phyloP scores from a whole-genome alignment of 2,113 vertebrate species.

The Apistogramma diplotaenia region DNA sequence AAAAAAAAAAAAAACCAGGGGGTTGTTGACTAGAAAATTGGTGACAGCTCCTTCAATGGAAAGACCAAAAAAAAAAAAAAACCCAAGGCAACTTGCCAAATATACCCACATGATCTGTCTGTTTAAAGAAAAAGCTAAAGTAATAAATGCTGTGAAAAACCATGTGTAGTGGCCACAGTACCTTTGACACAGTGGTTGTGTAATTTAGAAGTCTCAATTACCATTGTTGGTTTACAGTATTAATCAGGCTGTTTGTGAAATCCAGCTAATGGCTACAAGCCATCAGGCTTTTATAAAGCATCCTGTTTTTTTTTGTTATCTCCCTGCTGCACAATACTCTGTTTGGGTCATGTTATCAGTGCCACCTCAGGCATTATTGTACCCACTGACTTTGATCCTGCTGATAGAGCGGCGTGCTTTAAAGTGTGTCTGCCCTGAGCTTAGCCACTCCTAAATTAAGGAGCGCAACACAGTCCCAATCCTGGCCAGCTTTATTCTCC shows the following conservation, averaged over 20 bases:
- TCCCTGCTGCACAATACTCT: slow-evolving; percentile 8
- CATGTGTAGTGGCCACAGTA: background rate
- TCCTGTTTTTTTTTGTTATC: slow-evolving; percentile 26
- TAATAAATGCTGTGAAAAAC: background rate
- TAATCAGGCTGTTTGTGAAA: background rate
- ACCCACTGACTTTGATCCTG: slow-evolving; percentile 42
- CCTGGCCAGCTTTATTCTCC: background rate
- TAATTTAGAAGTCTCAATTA: background rate
- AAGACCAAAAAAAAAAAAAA: too few relatives aligned
- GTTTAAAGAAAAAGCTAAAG: background rate
- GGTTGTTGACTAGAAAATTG: too few relatives aligned
- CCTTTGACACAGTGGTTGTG: background rate
- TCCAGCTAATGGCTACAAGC: background rate
- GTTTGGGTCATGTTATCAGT: slow-evolving; percentile 31
- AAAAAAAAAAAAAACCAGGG: too few relatives aligned
- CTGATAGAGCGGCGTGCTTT: slow-evolving; percentile 38
- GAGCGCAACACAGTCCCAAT: background rate
- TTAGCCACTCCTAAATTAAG: slow-evolving; percentile 18
- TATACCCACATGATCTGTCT: background rate
- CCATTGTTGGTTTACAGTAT: background rate
- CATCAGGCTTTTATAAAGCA: slow-evolving; percentile 5
- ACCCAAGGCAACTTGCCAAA: too few relatives aligned
- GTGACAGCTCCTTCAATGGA: too few relatives aligned
- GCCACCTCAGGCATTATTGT: slow-evolving; percentile 31
- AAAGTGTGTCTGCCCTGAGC: slow-evolving; percentile 15